Percentiles rank a stretch among this genome's conserved stretches.
These are phyloP conservation scores for Cryptus viduatorius DNA, from an alignment of 2,888 invertebrate genomes.

Conservation along the genomic window DNA sequence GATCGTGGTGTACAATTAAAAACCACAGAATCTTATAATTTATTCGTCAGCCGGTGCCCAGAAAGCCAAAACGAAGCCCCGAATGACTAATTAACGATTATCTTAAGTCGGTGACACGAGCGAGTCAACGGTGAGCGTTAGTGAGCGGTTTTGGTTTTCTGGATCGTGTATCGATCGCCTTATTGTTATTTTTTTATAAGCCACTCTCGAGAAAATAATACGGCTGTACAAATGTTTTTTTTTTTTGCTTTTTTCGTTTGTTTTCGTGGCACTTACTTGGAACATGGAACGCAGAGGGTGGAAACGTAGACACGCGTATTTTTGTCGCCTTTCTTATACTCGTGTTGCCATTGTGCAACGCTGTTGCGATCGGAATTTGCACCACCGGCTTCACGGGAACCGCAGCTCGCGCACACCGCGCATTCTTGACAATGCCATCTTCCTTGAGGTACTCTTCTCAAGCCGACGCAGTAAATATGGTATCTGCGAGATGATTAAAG, in stretches of 20 bases:
- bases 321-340: constrained; percentile 86
- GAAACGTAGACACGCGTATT: constrained; percentile 85
- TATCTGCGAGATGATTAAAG: constrained; percentile 85
- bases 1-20: constrained; percentile 49
- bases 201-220: constrained; percentile 47
- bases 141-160: constrained; percentile 51
- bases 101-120: constrained; percentile 39
- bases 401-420: constrained; percentile 88
- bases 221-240: not conserved
- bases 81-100: constrained; percentile 23
- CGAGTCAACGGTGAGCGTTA: constrained; percentile 40
- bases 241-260: not conserved
- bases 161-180: constrained; percentile 14
- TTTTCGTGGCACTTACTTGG: constrained; percentile 86
- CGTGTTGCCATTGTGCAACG: constrained; percentile 86
- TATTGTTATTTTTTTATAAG: constrained; percentile 26
- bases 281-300: constrained; percentile 89
- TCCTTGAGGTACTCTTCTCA: constrained; percentile 92
- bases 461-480: constrained; percentile 96
- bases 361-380: constrained; percentile 83
- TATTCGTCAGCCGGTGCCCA: constrained; percentile 47
- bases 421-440: constrained; percentile 96
- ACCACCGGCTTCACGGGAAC: constrained; percentile 85
- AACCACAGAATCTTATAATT: constrained; percentile 17
- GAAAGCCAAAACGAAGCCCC: constrained; percentile 60